phyloP scores from a whole-genome alignment of 2,113 vertebrate genomes.

The Rhinichthys klamathensis region DNA sequence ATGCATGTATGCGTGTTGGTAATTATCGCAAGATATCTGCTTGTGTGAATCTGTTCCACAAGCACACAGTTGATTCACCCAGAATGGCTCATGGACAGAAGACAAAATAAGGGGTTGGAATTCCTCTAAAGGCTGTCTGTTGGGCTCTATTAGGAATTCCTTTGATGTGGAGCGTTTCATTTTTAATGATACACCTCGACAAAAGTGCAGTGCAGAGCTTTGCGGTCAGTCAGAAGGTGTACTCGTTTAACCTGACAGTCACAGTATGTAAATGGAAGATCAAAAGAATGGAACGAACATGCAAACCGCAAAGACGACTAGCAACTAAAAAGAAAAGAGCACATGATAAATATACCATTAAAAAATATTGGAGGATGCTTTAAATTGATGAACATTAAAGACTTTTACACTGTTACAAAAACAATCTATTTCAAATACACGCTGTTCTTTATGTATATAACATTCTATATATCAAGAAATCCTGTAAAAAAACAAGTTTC shows the following conservation, averaged over 20 bases:
- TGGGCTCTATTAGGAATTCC: slow-evolving; percentile 19
- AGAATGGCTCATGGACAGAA: slow-evolving; percentile 1
- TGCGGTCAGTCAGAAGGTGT: slow-evolving; percentile 8
- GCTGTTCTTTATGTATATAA: not conserved
- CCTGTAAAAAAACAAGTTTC: not conserved
- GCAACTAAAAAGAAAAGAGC: not conserved
- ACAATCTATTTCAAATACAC: not conserved
- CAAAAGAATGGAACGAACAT: not conserved
- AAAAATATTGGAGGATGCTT: not conserved
- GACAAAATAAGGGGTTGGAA: slow-evolving; percentile 26
- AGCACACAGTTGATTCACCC: slow-evolving; percentile 22
- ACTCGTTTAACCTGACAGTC: slow-evolving; percentile 19
- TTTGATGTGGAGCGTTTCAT: slow-evolving; percentile 51
- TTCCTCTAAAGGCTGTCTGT: slow-evolving; percentile 12
- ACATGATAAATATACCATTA: not conserved
- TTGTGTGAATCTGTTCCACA: slow-evolving; percentile 23
- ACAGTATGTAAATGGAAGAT: slow-evolving; percentile 2
- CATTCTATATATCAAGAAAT: not conserved
- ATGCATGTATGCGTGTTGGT: slow-evolving; percentile 2
- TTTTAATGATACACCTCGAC: slow-evolving; percentile 47
- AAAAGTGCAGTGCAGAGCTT: slow-evolving; percentile 10
- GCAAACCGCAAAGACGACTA: not conserved
- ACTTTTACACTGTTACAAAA: not conserved
- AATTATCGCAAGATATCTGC: slow-evolving; percentile 30
- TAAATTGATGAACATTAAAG: not conserved